Conservation (phyloP, 2,797 vertebrate genomes). For the Paratrypauchen microcephalus region DNA sequence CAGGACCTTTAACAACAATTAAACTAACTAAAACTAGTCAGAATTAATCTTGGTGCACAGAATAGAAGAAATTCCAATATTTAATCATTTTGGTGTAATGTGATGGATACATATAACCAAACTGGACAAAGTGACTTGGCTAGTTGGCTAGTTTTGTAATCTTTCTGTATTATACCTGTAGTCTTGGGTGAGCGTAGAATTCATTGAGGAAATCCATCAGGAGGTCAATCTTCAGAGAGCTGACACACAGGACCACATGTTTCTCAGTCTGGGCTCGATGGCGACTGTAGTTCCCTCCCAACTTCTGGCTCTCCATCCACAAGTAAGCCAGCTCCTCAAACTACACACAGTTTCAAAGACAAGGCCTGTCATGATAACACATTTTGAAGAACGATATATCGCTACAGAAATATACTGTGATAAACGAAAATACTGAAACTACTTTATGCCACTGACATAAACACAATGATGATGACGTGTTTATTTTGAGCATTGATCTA, state of each 20-base stretch:
- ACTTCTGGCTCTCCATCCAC: conserved; percentile 87
- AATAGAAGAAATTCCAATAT: neutral
- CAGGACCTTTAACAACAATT: neutral
- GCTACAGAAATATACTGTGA: too few relatives aligned
- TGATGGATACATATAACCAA: neutral
- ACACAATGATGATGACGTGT: too few relatives aligned
- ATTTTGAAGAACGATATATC: too few relatives aligned
- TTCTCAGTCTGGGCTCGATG: conserved; percentile 86
- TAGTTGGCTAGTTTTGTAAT: neutral
- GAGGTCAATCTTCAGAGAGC: conserved; percentile 85
- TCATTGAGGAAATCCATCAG: conserved; percentile 88
- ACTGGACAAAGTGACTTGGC: neutral
- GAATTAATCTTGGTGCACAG: neutral
- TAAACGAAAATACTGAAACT: too few relatives aligned
- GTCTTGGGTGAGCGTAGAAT: conserved; percentile 84
- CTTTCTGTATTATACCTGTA: conserved; percentile 70
- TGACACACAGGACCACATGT: conserved; percentile 85
- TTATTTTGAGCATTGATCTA: too few relatives aligned
- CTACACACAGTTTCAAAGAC: conserved; percentile 44
- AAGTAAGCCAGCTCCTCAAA: conserved; percentile 85
- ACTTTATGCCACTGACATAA: too few relatives aligned
- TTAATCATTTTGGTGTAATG: neutral
- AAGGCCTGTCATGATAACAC: conserved; percentile 4
- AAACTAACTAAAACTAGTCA: neutral
- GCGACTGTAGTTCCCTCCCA: conserved; percentile 85